Percentiles rank a stretch among this genome's conserved stretches.
These are phyloP conservation scores for Cheumatopsyche charites DNA, from an alignment of 1,140 invertebrate genomes.

Conservation along the genomic window DNA sequence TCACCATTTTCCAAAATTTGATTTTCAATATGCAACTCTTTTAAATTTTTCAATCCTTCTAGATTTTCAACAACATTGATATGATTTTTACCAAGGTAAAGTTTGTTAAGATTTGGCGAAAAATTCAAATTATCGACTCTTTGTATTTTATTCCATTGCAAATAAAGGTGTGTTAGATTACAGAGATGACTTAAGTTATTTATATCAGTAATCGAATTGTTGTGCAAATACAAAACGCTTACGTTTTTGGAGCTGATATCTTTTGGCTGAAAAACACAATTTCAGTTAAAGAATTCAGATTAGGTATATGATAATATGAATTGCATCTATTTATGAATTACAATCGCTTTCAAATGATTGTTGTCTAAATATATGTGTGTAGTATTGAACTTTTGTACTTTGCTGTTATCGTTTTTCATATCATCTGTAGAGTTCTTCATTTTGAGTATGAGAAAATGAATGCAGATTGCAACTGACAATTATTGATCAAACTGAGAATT, in stretches of 20 bases:
- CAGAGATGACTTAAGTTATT: constrained; percentile 64
- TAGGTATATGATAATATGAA: constrained; percentile 30
- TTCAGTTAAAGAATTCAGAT: not conserved
- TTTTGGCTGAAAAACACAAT: constrained; percentile 56
- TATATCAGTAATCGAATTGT: constrained; percentile 66
- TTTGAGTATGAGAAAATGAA: no score
- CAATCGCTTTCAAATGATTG: constrained; percentile 59
- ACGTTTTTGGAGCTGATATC: constrained; percentile 60
- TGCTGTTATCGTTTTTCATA: no score
- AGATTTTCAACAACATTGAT: constrained; percentile 73
- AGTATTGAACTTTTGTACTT: no score
- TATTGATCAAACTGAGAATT: no score
- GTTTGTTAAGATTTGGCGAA: constrained; percentile 65
- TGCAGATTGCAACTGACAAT: no score
- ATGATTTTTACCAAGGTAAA: constrained; percentile 71
- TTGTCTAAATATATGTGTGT: constrained; percentile 63
- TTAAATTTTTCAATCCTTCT: constrained; percentile 63
- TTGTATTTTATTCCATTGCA: constrained; percentile 71
- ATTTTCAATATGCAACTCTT: constrained; percentile 71
- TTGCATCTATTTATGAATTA: no score
- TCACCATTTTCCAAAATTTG: constrained; percentile 64
- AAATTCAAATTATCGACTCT: constrained; percentile 68
- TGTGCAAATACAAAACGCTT: constrained; percentile 69
- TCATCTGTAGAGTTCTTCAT: no score
- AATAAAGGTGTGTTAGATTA: constrained; percentile 70